Evolutionary conservation across 2,113 vertebrate species (phyloP).

Genomic region (Saiga tatarica): DNA sequence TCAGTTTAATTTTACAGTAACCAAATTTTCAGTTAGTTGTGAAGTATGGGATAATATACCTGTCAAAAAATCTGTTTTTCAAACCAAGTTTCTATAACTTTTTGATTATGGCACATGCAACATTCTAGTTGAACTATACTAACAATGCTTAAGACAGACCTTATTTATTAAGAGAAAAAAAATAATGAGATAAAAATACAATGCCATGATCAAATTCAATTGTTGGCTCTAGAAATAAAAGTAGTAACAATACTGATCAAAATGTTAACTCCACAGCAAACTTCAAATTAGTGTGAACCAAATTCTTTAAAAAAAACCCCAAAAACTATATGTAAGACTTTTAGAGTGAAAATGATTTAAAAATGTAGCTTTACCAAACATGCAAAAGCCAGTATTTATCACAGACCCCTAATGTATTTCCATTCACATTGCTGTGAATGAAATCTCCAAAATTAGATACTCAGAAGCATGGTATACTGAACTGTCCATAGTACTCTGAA

Average conservation of each 20-base stretch:
- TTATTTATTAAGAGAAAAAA: neutral
- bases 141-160: neutral
- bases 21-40: conserved; percentile 7
- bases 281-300: neutral
- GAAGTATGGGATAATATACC: neutral
- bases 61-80: neutral
- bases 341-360: neutral
- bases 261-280: neutral
- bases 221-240: neutral
- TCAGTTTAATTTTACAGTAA: conserved; percentile 16
- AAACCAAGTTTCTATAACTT: conserved; percentile 31
- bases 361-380: neutral
- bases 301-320: neutral
- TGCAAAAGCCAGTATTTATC: neutral
- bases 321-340: neutral
- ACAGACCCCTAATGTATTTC: neutral
- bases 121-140: neutral
- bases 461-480: neutral
- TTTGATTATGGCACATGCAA: neutral
- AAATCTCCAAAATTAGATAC: conserved; percentile 18
- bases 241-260: neutral
- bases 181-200: conserved; percentile 1
- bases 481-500: neutral
- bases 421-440: neutral
- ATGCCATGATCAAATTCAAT: neutral